Evolutionary conservation across 2,888 invertebrate species (phyloP), one percentile per base, ranked within the genome.

Genomic region (Girardia tigrina): DNA sequence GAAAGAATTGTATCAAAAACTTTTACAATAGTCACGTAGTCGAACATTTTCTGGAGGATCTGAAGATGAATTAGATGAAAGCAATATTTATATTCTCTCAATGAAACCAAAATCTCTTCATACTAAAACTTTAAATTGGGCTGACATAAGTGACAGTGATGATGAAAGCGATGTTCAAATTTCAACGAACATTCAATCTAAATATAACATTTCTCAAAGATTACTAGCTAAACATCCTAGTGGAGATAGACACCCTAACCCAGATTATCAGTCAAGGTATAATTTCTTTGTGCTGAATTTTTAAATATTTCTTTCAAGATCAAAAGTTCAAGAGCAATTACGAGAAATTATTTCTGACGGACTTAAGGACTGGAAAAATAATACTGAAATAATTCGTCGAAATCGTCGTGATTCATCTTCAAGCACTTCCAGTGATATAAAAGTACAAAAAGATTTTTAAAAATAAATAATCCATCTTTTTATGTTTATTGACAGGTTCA

Each of bases 21-120:
- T n/a, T n/a, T n/a, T n/a, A n/a, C n/a, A n/a, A n/a, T 56, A 56
- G 56, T 56, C 56, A 56, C 56, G 56, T 56, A 56, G 56, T 56
- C 56, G 56, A 56, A 56, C 56, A 12, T 20, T 56, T 56, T 56
- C 56, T n/a, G 56, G 56, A 16, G 56, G 56, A n/a, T 56, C 56
- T 8, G 56, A 56, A 56, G 56, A 56, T 16, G 56, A 56, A n/a
- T 56, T 56, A 56, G 56, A 56, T 16, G 56, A 56, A n/a, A 56
- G 56, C n/a, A 56, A 56, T 56, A 56, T 56, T 56, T 56, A 56
- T 56, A 56, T 56, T 20, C n/a, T 56, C 4, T 56, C 56, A 4
- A 56, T 56, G 56, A 56, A 16, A 56, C 56, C 56, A 12, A 56
- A 56, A 56, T 20, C n/a, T 6, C n/a, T 2, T 12, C 23, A 56